phyloP scores from a whole-genome alignment of 2,113 vertebrate species.

The Enhydra lutris region DNA sequence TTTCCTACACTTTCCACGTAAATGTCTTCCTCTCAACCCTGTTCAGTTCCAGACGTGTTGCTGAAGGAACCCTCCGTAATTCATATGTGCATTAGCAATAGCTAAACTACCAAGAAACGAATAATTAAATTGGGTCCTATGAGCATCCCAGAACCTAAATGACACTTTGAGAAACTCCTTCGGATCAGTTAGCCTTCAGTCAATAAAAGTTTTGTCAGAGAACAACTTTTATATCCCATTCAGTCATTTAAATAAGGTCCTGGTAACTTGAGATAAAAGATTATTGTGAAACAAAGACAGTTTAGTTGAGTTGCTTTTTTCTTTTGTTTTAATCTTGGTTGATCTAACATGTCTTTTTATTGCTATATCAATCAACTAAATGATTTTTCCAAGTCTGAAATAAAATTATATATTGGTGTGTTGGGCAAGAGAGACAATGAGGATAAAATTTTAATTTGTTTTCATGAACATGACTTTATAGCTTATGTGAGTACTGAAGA shows the following conservation, averaged over 20 bases:
- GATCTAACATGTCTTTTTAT: constrained; percentile 80
- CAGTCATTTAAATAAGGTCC: constrained; percentile 60
- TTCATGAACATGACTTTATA: constrained; percentile 64
- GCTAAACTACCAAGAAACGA: neutral
- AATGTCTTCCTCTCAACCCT: neutral
- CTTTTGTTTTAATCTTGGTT: constrained; percentile 68
- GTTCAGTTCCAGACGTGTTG: neutral
- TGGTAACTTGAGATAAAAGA: constrained; percentile 63
- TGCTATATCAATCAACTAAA: constrained; percentile 81
- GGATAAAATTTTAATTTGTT: constrained; percentile 75
- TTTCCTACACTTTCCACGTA: neutral
- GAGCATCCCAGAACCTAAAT: neutral
- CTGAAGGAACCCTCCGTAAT: neutral
- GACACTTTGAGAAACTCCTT: neutral
- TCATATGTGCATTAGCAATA: neutral
- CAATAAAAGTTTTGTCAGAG: constrained; percentile 31
- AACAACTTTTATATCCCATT: constrained; percentile 59
- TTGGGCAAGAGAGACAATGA: constrained; percentile 60
- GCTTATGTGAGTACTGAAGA: constrained; percentile 60
- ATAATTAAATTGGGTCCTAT: neutral
- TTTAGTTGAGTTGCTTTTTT: constrained; percentile 75
- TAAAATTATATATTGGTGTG: constrained; percentile 70
- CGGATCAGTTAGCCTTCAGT: constrained; percentile 33
- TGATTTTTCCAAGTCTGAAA: constrained; percentile 73
- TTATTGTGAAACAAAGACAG: constrained; percentile 62